Percentiles rank a stretch among this genome's conserved stretches.
phyloP scores from a whole-genome alignment of 2,888 invertebrate genomes.

The Drosophila ustulata region DNA sequence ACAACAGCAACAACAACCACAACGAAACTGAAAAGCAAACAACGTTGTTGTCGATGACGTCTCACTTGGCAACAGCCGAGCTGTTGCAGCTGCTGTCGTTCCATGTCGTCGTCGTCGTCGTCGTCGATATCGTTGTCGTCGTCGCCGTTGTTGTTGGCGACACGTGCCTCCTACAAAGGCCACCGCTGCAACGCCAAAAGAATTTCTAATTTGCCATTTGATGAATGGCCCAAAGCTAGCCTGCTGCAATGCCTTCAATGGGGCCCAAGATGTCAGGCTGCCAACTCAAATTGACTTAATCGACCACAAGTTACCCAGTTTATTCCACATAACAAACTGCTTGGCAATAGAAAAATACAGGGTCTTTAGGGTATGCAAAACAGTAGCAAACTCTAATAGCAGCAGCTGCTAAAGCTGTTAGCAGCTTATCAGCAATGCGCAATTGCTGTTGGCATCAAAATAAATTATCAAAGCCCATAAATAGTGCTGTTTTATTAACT shows the following conservation, averaged over 20 bases:
- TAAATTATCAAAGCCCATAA: slow-evolving; percentile 4
- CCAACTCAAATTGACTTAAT: neutral
- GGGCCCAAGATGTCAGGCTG: slow-evolving; percentile 15
- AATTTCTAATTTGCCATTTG: slow-evolving; percentile 72
- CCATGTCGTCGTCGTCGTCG: slow-evolving; percentile 34
- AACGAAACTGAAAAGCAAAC: slow-evolving; percentile 28
- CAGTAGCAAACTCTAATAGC: neutral
- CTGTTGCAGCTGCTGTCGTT: slow-evolving; percentile 44
- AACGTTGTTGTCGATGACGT: slow-evolving; percentile 51
- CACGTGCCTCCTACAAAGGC: slow-evolving; percentile 73
- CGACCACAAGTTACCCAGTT: slow-evolving; percentile 4
- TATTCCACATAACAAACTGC: neutral
- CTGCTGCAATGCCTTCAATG: slow-evolving; percentile 9
- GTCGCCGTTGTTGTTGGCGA: slow-evolving; percentile 35
- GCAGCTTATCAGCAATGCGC: slow-evolving; percentile 15
- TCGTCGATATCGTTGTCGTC: slow-evolving; percentile 1
- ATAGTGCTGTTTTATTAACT: slow-evolving; percentile 6
- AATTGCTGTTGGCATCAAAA: neutral
- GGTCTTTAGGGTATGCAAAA: slow-evolving; percentile 11
- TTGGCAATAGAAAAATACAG: neutral
- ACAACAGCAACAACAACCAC: slow-evolving; percentile 36
- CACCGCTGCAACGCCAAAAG: slow-evolving; percentile 67
- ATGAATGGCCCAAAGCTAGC: slow-evolving; percentile 22
- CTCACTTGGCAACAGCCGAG: slow-evolving; percentile 64
- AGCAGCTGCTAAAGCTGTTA: slow-evolving; percentile 23